phyloP scores from a whole-genome alignment of 2,888 invertebrate species.

The Poecilobothrus nobilitatus region DNA sequence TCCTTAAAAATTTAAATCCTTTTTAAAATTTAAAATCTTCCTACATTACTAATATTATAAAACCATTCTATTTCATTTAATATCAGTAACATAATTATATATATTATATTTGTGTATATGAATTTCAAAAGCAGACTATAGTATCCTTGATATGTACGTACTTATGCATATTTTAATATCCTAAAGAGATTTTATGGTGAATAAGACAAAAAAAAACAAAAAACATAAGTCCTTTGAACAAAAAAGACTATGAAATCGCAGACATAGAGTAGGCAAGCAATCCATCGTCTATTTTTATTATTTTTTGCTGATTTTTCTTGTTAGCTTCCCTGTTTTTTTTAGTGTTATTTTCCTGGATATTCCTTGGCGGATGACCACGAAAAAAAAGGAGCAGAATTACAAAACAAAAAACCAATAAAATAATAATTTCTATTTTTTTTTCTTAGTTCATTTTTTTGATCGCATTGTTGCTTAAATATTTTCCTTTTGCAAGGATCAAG shows the following conservation, averaged over 20 bases:
- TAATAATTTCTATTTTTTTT: no score
- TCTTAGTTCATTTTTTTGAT: no score
- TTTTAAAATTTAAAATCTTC: no score
- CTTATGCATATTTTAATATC: not conserved
- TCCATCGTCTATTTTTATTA: not conserved
- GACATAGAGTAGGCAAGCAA: slow-evolving; percentile 4
- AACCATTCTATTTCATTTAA: no score
- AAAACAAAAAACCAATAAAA: not conserved
- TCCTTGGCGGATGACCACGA: not conserved
- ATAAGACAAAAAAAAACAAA: no score
- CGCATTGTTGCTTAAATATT: not conserved
- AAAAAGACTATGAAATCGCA: not conserved
- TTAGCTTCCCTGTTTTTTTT: not conserved
- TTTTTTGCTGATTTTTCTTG: not conserved
- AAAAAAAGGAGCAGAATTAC: not conserved
- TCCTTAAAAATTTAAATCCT: no score
- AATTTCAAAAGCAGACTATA: not conserved
- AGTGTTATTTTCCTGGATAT: not conserved
- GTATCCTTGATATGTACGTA: not conserved
- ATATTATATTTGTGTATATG: not conserved
- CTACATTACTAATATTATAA: no score
- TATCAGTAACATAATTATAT: not conserved
- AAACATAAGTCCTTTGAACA: not conserved
- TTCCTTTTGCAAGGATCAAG: not conserved
- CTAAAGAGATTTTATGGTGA: not conserved